Conservation (phyloP, 2,888 invertebrate species). For the Heliconius charithonia region DNA sequence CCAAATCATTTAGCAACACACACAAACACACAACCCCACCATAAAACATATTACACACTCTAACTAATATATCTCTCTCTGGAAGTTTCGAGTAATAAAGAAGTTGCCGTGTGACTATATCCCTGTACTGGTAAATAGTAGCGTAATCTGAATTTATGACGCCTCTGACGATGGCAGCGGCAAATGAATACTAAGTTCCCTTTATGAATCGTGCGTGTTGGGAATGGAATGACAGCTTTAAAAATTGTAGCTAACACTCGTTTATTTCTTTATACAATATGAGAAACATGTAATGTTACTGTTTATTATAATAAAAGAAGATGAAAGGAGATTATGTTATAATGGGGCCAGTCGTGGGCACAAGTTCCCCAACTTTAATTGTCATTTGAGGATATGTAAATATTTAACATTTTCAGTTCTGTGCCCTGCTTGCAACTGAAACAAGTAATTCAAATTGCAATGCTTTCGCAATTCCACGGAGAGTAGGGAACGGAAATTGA, state of each 20-base stretch:
- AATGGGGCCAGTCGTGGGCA: too few species aligned
- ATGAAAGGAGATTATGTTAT: too few species aligned
- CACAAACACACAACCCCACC: neutral
- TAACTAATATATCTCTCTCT: constrained; percentile 17
- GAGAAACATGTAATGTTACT: neutral
- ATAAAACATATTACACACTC: constrained; percentile 9
- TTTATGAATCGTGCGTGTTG: constrained; percentile 56
- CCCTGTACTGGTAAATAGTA: constrained; percentile 33
- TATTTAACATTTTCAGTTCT: too few species aligned
- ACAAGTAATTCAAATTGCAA: too few species aligned
- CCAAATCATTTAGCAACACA: neutral
- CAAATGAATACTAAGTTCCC: constrained; percentile 61
- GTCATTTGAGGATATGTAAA: too few species aligned
- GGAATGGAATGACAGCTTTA: constrained; percentile 39
- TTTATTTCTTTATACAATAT: constrained; percentile 8
- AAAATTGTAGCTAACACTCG: constrained; percentile 35
- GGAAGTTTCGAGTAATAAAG: constrained; percentile 37
- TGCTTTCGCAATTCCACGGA: too few species aligned
- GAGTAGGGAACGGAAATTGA: too few species aligned
- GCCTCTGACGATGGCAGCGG: constrained; percentile 54
- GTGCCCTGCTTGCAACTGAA: too few species aligned
- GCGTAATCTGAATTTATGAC: constrained; percentile 62
- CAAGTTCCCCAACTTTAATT: too few species aligned
- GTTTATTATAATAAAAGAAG: neutral
- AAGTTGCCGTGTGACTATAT: constrained; percentile 34